Evolutionary conservation across 2,888 invertebrate species (phyloP), one percentile per base, ranked within the genome.

Genomic region (Morinoia aosen): DNA sequence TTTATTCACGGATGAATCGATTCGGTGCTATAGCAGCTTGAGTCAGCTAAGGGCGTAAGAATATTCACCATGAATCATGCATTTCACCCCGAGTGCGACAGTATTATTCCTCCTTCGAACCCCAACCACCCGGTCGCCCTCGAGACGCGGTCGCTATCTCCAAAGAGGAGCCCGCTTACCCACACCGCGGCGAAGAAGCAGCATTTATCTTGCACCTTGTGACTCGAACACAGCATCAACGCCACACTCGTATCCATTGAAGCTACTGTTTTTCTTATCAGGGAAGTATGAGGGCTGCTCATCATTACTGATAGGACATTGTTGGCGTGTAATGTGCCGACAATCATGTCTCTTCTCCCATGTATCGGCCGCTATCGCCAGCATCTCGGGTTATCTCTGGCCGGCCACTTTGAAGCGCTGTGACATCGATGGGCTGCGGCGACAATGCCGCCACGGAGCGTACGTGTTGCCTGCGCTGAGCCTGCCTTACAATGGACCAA

Each of bases 201-300:
- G 76, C 10, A 76, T 76, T 90, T 90, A 90, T 90, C 90, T 90
- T 39, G 39, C 90, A 48, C 39, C 39, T 48, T 90, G 40, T 90
- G 90, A 90, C 90, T 40, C 19, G 39, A 40, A 16, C 90, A 90
- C 48, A 90, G 90, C 90, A 90, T 90, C 57, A 93, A 25, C 93
- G 57, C 57, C 33, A 48, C 57, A 93, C 93, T 93, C 57, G 57
- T 48, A 56, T 93, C 57, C 93, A 93, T 93, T 57, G 48, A 93
- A 57, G 93, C 93, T 93, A 93, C 93, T 93, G 93, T 93, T 93
- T 33, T 33, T 93, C 93, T 93, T 93, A 93, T 93, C 93, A 93
- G n/a, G 33, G 7, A 48, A 39, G 93, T 90, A 39, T 33, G 93
- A 56, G 58, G 57, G n/a, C 93, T 56, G 93, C 48, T 57, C 93